Evolutionary conservation across 1,140 invertebrate species (phyloP).

Genomic region (Lepidurus couesii): DNA sequence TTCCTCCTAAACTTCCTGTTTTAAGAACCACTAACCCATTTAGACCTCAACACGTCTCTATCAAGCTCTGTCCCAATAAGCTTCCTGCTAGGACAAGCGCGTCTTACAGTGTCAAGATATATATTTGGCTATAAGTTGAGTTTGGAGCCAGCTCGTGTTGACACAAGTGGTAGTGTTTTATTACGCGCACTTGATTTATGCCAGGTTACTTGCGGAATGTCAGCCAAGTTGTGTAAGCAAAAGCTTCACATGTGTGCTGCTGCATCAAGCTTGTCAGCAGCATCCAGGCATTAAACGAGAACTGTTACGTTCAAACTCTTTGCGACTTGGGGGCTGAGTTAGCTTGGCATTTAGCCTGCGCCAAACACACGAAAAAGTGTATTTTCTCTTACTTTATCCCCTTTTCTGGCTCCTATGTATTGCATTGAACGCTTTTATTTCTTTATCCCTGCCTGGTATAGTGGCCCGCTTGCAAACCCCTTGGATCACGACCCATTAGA

Average conservation of each 20-base stretch:
- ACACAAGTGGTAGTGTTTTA: too few species aligned
- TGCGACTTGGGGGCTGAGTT: not conserved
- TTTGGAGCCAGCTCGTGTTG: too few species aligned
- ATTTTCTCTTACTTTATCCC: too few species aligned
- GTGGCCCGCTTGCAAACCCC: not conserved
- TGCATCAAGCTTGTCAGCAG: not conserved
- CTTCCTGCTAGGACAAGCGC: not conserved
- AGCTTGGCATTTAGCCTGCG: not conserved
- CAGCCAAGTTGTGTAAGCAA: not conserved
- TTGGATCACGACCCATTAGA: conserved; percentile 14
- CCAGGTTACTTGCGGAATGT: not conserved
- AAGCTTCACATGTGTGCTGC: not conserved
- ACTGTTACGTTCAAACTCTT: not conserved
- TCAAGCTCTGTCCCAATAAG: not conserved
- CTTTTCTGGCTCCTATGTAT: not conserved
- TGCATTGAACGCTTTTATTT: not conserved
- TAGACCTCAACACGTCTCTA: not conserved
- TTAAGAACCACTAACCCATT: conserved; percentile 14
- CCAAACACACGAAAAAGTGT: too few species aligned
- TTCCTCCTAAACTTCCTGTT: conserved; percentile 7
- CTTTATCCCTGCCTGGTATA: not conserved
- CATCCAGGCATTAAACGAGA: not conserved
- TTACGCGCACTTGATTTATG: not conserved
- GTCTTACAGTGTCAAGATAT: not conserved
- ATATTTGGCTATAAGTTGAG: too few species aligned